A percentile compares a stretch with the other conserved stretches of the same genome.
These are phyloP conservation scores for Drosophila bunnanda DNA, from an alignment of 2,888 invertebrate species.

Conservation along the genomic window DNA sequence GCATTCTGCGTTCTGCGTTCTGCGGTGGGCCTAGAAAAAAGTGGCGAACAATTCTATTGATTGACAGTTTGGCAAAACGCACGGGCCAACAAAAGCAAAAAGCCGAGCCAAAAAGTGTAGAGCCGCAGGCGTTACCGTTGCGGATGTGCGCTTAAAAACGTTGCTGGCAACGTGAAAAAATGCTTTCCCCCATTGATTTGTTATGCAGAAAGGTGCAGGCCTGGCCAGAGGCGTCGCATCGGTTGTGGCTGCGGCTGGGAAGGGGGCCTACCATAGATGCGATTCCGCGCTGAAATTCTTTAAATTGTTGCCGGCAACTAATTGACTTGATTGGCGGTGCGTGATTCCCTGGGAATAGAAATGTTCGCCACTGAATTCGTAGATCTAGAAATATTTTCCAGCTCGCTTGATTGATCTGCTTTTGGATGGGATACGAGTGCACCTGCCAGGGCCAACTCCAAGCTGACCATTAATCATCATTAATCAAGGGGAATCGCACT, in stretches of 20 bases:
- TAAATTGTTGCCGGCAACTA: conserved; percentile 67
- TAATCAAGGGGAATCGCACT: conserved; percentile 57
- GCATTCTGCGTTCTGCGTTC: conserved; percentile 36
- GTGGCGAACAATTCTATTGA: conserved; percentile 72
- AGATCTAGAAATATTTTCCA: conserved; percentile 9
- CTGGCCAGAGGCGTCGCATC: conserved; percentile 55
- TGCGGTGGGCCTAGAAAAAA: conserved; percentile 41
- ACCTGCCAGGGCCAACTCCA: conserved; percentile 45
- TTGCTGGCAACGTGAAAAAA: conserved; percentile 55
- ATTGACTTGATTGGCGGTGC: conserved; percentile 75
- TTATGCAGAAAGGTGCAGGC: conserved; percentile 76
- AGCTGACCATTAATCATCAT: conserved; percentile 64
- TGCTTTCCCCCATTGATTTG: conserved; percentile 67
- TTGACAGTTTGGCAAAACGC: conserved; percentile 79
- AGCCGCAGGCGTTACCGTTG: conserved; percentile 75
- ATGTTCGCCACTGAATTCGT: neutral
- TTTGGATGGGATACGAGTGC: neutral
- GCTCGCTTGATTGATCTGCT: conserved; percentile 32
- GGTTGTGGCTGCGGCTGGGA: neutral
- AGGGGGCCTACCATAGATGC: neutral
- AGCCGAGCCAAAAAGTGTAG: conserved; percentile 52
- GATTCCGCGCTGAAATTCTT: conserved; percentile 40
- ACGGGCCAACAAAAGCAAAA: conserved; percentile 55
- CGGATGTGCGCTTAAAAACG: conserved; percentile 67
- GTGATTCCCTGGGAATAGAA: conserved; percentile 54